Evolutionary conservation across 2,888 invertebrate genomes (phyloP).

Genomic region (Dolichomitus sp.): DNA sequence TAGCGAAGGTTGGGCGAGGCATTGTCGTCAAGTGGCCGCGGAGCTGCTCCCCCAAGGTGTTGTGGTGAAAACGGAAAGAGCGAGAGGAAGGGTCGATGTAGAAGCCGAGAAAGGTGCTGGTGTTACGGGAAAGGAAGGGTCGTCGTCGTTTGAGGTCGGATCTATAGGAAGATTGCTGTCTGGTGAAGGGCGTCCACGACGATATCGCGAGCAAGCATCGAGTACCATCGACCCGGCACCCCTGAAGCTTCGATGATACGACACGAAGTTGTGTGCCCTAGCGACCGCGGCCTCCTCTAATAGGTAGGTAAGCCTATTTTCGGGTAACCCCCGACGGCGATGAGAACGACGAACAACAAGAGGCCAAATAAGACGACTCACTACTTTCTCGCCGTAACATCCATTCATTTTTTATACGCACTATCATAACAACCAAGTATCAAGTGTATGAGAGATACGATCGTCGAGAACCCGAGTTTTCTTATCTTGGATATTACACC

Average conservation of each 20-base stretch:
- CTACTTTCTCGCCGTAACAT: neutral
- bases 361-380: neutral
- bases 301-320: conserved; percentile 52
- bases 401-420: conserved; percentile 35
- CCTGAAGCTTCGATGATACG: conserved; percentile 79
- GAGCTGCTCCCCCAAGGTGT: conserved; percentile 49
- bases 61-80: conserved; percentile 28
- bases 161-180: conserved; percentile 22
- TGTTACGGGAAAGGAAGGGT: conserved; percentile 17
- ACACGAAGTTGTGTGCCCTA: conserved; percentile 73
- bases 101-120: conserved; percentile 50
- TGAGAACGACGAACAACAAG: conserved; percentile 5
- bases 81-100: conserved; percentile 41
- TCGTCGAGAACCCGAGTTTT: neutral
- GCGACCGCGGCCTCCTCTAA: conserved; percentile 51
- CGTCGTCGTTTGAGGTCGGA: neutral
- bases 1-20: conserved; percentile 73
- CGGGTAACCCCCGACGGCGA: conserved; percentile 7
- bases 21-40: conserved; percentile 79
- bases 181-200: conserved; percentile 49
- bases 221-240: conserved; percentile 80
- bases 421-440: neutral
- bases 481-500: conserved; percentile 14
- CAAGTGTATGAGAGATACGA: neutral
- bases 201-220: conserved; percentile 69